These are phyloP conservation scores for Bovichtus diacanthus DNA, from an alignment of 2,797 vertebrate species.

Conservation along the genomic window DNA sequence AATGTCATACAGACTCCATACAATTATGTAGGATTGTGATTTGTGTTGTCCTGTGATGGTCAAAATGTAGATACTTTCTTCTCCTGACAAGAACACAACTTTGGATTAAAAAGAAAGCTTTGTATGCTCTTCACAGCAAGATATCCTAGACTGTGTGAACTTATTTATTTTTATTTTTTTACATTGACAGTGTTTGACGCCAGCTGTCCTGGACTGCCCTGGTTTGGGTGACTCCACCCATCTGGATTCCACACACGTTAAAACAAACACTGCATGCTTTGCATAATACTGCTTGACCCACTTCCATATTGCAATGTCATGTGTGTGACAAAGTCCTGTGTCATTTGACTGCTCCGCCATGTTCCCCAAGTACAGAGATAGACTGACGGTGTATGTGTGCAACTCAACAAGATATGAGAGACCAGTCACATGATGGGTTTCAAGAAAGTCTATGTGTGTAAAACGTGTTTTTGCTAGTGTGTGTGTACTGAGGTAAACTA, in stretches of 20 bases:
- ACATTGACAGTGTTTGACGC: conserved; percentile 33
- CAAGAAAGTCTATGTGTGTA: conserved; percentile 34
- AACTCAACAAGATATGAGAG: background rate
- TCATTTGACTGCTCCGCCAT: conserved; percentile 30
- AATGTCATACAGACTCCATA: background rate
- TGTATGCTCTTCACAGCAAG: background rate
- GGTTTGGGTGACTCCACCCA: conserved; percentile 50
- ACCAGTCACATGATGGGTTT: conserved; percentile 5
- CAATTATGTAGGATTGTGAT: background rate
- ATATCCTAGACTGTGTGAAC: conserved; percentile 3
- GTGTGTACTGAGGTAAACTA: conserved; percentile 61
- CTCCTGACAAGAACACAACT: conserved; percentile 7
- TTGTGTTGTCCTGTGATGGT: background rate
- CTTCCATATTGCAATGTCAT: conserved; percentile 53
- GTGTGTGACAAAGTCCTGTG: conserved; percentile 61
- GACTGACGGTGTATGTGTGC: background rate
- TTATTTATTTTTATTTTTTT: too few species aligned
- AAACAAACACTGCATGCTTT: conserved; percentile 57
- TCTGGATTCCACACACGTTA: conserved; percentile 40
- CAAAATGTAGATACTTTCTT: background rate
- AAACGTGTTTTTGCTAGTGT: conserved; percentile 29
- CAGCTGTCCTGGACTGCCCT: conserved; percentile 21
- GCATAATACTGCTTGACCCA: conserved; percentile 66
- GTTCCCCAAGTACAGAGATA: conserved; percentile 26
- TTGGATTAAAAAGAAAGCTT: background rate